phyloP scores from a whole-genome alignment of 2,113 vertebrate genomes.

The Diadophis punctatus region DNA sequence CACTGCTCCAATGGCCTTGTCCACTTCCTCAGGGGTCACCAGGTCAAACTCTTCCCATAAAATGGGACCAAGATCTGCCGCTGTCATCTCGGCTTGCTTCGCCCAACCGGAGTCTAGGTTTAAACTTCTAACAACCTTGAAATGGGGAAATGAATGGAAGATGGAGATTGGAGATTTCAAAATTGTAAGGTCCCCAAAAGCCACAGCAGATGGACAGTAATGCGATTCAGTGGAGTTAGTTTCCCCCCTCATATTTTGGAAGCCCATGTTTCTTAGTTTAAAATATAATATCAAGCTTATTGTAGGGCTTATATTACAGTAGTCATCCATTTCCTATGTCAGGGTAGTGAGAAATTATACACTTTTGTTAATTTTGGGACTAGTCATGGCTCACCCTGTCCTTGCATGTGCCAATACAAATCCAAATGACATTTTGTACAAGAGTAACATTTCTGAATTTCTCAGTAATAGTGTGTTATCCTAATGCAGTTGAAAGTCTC shows the following conservation, averaged over 20 bases:
- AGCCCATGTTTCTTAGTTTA: background rate
- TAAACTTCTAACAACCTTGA: background rate
- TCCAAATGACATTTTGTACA: background rate
- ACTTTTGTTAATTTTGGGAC: background rate
- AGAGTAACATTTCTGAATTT: background rate
- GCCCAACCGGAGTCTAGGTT: too few relatives aligned
- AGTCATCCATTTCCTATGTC: background rate
- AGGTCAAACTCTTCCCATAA: too few relatives aligned
- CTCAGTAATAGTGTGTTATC: background rate
- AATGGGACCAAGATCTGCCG: too few relatives aligned
- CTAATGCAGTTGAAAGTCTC: background rate
- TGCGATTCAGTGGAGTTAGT: background rate
- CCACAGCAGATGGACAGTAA: background rate
- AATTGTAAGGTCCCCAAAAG: background rate
- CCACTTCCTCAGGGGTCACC: too few relatives aligned
- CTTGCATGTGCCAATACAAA: background rate
- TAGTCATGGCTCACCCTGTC: background rate
- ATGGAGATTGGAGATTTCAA: background rate
- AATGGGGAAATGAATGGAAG: background rate
- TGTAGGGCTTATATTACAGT: background rate
- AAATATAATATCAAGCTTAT: background rate
- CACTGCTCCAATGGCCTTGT: too few relatives aligned
- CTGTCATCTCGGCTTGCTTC: too few relatives aligned
- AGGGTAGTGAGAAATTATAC: background rate
- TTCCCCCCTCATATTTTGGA: background rate